Base-by-base conservation (phyloP, 2,113 vertebrate species). In the Cottus gobio region DNA sequence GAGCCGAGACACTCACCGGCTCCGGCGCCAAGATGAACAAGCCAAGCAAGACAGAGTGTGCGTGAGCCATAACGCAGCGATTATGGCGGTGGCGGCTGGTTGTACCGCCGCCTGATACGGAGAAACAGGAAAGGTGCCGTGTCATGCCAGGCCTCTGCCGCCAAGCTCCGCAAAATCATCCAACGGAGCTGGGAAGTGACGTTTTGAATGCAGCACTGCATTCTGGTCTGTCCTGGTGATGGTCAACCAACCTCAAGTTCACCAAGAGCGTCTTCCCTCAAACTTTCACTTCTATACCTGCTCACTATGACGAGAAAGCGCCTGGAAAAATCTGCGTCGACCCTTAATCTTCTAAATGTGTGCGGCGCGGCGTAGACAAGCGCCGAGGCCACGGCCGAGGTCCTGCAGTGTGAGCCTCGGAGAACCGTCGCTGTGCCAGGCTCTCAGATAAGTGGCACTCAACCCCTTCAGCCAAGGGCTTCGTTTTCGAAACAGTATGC, bases 381-480 rank as follows among this genome's bases (percentile, higher is more conserved):
- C 73, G 13, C 65, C 12, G 30, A 62, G 66, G 69, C 77, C 4
- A 9, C 50, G 37, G 79, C 78, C 76, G 89, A 79, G 76, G 83
- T 74, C 70, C 76, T 75, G 80, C 42, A 80, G 82, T 15, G 48
- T 52, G 69, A 62, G 71, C 69, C 36, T n/a, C n/a, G n/a, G n/a
- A n/a, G n/a, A n/a, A n/a, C n/a, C n/a, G 64, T 56, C 20, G 4
- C 3, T 26, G 78, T 84, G 91, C 87, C 91, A 92, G 73, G 54
- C 72, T 87, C 72, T 58, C 78, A 83, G 75, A 88, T 83, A 91
- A 88, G 86, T 93, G 82, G 76, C 87, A 91, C 90, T 89, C 87
- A 87, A 89, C 85, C 86, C 58, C 77, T 85, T 60, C 74, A 83
- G 91, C 86, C 86, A 77, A 77, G 83, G 81, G 64, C 81, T 82